phyloP scores from a whole-genome alignment of 2,113 vertebrate species.

The Apaloderma vittatum region DNA sequence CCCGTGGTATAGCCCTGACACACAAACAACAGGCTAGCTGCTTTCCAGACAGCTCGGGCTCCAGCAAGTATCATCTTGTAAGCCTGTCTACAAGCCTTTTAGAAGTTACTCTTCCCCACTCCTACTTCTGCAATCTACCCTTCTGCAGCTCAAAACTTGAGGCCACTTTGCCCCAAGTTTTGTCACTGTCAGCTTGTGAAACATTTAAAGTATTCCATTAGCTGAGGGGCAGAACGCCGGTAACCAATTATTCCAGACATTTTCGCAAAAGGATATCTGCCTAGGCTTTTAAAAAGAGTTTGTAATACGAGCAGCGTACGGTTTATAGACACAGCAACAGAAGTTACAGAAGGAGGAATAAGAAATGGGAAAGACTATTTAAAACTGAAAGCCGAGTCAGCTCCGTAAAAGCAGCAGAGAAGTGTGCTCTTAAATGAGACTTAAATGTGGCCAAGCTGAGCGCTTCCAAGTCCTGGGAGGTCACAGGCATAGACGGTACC shows the following conservation, averaged over 20 bases:
- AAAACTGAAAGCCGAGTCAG: not conserved
- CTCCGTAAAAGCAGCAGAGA: not conserved
- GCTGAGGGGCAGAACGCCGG: not conserved
- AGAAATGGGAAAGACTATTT: not conserved
- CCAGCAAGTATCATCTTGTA: not conserved
- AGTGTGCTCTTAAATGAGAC: not conserved
- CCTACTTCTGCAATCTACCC: not conserved
- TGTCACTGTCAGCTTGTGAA: not conserved
- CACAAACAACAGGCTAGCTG: not conserved
- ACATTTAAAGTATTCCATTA: not conserved
- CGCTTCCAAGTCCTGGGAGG: not conserved
- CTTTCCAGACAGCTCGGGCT: not conserved
- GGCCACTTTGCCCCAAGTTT: not conserved
- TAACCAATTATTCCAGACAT: not conserved
- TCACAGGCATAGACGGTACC: not conserved
- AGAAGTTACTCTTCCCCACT: not conserved
- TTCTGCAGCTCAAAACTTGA: not conserved
- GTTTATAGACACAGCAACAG: not conserved
- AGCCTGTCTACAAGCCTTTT: not conserved
- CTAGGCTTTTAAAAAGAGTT: not conserved
- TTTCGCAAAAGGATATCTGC: not conserved
- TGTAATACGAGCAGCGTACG: not conserved
- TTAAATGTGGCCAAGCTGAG: not conserved
- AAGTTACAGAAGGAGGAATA: constrained; percentile 15
- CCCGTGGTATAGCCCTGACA: not conserved